Percentiles rank a stretch among this genome's conserved stretches.
Evolutionary conservation across 2,113 vertebrate species (phyloP).

Genomic region (Actenoides lindsayi): DNA sequence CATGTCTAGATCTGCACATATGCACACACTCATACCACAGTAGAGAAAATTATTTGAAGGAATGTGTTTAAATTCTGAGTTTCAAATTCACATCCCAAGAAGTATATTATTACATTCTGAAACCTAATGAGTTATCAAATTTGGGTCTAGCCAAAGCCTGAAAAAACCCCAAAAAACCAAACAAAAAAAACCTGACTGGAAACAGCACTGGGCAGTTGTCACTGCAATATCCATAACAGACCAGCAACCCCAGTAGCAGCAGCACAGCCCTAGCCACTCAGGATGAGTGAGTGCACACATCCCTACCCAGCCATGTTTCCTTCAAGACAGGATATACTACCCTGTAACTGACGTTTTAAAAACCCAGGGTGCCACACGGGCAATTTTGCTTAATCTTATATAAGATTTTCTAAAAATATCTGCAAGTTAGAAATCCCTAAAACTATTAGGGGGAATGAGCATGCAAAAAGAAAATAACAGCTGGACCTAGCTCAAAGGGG

Average conservation of each 20-base stretch:
- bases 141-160: neutral
- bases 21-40: neutral
- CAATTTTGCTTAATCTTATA: neutral
- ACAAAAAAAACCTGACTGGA: neutral
- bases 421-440: neutral
- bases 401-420: neutral
- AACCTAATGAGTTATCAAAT: neutral
- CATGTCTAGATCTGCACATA: neutral
- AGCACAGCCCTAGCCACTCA: neutral
- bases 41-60: neutral
- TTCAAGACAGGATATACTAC: rapidly evolving
- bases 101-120: neutral
- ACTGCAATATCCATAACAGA: rapidly evolving
- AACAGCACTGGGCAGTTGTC: neutral
- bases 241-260: neutral
- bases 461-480: neutral
- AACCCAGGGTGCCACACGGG: neutral
- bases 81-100: neutral
- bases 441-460: neutral
- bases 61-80: neutral
- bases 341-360: neutral
- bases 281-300: rapidly evolving
- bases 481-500: neutral
- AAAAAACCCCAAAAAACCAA: neutral
- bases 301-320: rapidly evolving